Evolutionary conservation across 2,888 invertebrate genomes (phyloP), one percentile per base, ranked within the genome.

Genomic region (Bellardia bayeri): DNA sequence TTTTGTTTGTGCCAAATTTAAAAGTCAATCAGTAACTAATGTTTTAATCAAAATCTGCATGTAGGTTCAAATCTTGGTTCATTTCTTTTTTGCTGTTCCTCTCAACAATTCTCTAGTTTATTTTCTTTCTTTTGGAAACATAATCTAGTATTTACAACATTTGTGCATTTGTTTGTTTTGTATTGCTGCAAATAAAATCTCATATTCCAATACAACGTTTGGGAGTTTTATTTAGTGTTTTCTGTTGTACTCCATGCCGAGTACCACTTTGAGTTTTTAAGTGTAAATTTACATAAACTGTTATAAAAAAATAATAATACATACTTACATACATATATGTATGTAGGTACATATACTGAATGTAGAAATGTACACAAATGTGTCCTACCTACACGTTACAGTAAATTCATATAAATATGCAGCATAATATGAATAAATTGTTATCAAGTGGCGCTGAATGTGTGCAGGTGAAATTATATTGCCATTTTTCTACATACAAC

Each of bases 1-100:
- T 72, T 54, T 78, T 49, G 6, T 79, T 76, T 63, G 66, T 74
- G 33, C 45, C 23, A 82, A 86, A 82, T 83, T 78, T 82, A 80
- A 76, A 87, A 84, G 80, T 83, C 87, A 87, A 87, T 87, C 84
- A 84, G 80, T 72, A 83, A 76, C 69, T 76, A 87, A 87, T 84
- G 83, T 87, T 84, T 87, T 81, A 72, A 87, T 87, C 86, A 76
- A 80, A 69, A 83, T 54, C 75, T 83, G 51, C 42, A 61, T 83
- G 45, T 40, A 37, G 33, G 76, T 72, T 76, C 45, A 69, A 85
- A 76, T 58, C 56, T 63, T 64, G 40, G 37, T 63, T 71, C 11
- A 8, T 33, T 68, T 74, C 61, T 69, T 11, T 42, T 40, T 51
- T 14, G 16, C 23, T 51, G 23, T 23, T 23, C 23, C 23, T n/a